Evolutionary conservation across 2,797 vertebrate species (phyloP).

Genomic region (Epinephelus awoara): DNA sequence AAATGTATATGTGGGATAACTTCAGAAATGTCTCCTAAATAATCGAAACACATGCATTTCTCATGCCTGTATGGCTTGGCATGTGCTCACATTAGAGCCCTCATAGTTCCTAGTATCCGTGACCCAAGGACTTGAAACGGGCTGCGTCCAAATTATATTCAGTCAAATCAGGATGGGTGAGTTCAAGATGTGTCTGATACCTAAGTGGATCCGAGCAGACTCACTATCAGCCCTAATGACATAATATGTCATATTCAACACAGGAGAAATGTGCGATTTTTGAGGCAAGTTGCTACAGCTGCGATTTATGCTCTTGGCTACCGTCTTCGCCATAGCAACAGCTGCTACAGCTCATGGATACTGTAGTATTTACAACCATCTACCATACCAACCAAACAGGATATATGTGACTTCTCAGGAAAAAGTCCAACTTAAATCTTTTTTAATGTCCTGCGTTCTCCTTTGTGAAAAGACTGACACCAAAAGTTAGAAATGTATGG

Average conservation of each 20-base stretch:
- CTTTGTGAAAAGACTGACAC: background rate
- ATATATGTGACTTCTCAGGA: background rate
- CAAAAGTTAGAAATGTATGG: background rate
- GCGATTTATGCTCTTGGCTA: background rate
- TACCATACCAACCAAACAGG: background rate
- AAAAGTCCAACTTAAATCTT: background rate
- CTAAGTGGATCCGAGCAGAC: background rate
- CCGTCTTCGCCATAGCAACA: background rate
- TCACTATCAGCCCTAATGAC: conserved; percentile 1
- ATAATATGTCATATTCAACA: background rate
- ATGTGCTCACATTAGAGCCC: background rate
- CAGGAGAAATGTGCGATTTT: background rate
- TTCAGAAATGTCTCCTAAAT: conserved; percentile 2
- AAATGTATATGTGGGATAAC: background rate
- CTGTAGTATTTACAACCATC: background rate
- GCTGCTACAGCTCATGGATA: background rate
- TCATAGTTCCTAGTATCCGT: background rate
- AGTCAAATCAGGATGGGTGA: background rate
- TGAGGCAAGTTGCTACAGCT: background rate
- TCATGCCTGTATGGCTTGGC: background rate
- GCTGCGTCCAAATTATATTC: background rate
- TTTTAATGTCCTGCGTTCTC: background rate
- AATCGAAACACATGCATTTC: conserved; percentile 1
- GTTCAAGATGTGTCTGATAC: background rate
- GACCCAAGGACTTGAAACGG: background rate